Conservation (phyloP, 2,797 vertebrate species). For the Anniella stebbinsi region DNA sequence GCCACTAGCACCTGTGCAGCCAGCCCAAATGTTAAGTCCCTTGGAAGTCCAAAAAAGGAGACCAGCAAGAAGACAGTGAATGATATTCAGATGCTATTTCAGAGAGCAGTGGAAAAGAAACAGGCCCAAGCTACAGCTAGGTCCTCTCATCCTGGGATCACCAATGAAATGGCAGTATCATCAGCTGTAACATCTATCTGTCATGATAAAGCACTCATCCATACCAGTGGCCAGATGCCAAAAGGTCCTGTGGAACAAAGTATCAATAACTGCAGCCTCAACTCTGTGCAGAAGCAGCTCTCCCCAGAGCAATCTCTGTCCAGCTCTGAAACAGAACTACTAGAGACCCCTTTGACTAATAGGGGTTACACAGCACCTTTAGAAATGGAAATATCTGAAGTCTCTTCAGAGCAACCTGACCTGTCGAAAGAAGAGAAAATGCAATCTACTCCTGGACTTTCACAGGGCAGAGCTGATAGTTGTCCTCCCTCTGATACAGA, state of each 20-base stretch:
- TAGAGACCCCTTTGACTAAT: slow-evolving; percentile 30
- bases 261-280: slow-evolving; percentile 25
- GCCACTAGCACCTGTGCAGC: slow-evolving; percentile 37
- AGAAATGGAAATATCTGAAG: slow-evolving; percentile 18
- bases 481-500: slow-evolving; percentile 21
- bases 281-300: neutral
- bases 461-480: neutral
- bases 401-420: slow-evolving; percentile 33
- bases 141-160: neutral
- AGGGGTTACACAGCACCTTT: slow-evolving; percentile 15
- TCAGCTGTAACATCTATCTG: neutral
- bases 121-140: slow-evolving; percentile 24
- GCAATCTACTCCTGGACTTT: slow-evolving; percentile 41
- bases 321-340: neutral
- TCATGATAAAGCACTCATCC: slow-evolving; percentile 26
- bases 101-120: slow-evolving; percentile 84
- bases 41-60: slow-evolving; percentile 67
- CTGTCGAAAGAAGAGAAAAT: slow-evolving; percentile 55
- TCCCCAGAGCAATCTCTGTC: neutral
- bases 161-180: neutral
- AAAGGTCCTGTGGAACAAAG: slow-evolving; percentile 53
- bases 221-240: slow-evolving; percentile 50
- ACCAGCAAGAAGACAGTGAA: slow-evolving; percentile 76
- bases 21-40: slow-evolving; percentile 65
- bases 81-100: slow-evolving; percentile 88